Base-by-base conservation (phyloP, 2,888 invertebrate genomes). In the Barypeithes pellucidus region DNA sequence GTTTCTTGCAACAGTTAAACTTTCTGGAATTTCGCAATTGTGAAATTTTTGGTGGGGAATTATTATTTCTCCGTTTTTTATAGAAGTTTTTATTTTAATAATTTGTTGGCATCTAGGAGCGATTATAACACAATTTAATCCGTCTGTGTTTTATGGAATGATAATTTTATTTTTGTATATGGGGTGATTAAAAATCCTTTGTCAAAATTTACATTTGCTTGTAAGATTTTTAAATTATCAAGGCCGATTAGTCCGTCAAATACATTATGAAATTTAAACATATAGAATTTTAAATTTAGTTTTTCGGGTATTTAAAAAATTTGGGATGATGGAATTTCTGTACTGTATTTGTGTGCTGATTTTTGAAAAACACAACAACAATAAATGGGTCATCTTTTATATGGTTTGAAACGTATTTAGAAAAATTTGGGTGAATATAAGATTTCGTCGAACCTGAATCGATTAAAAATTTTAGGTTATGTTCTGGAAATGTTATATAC, bases 1-100 rank as follows among this genome's bases (percentile, higher is more conserved):
- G 54, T 72, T 76, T 68, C 57, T 50, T 24, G 69, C 76, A 3
- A 59, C 60, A 2, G 67, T 50, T 24, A 72, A 16, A 54, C 69
- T 33, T 63, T 75, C 68, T 5, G 76, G 72, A 50, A 76, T 76
- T 50, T 72, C 76, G 16, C 67, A 68, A 43, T 74, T 68, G 47
- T 67, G 41, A 33, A 67, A 29, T 72, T 76, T 71, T 65, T 73
- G 57, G 12, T 67, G 41, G 0, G 72, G 76, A 45, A 76, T 72
- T 12, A 77, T 75, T 9, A 74, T 66, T 67, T 77, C 77, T 9
- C 67, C 73, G 9, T 69, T 68, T 57, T 54, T 57, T 12, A 75
- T 29, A 22, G 63, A 41, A 0, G 72, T n/a, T n/a, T 68, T 45
- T 54, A 76, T 47, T 68, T 76, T 61, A 24, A 77, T 74, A 3